Percentiles rank a stretch among this genome's conserved stretches.
These are phyloP conservation scores for Meloidogyne hapla DNA, from an alignment of 1,140 invertebrate species.

Conservation along the genomic window DNA sequence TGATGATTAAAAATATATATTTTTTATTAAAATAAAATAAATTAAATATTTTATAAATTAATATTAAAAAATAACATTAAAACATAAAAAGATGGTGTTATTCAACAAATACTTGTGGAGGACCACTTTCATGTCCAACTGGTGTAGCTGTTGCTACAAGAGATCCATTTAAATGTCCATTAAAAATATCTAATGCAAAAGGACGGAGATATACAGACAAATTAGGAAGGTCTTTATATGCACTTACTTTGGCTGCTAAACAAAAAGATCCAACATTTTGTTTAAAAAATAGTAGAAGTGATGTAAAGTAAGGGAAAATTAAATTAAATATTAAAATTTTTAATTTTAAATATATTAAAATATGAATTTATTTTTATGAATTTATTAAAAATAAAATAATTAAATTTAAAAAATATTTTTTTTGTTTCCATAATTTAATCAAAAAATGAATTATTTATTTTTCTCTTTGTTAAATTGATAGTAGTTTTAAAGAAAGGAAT, in stretches of 20 bases:
- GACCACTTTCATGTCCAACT: conserved; percentile 57
- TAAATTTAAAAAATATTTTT: no score
- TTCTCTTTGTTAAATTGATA: background rate
- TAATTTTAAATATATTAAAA: background rate
- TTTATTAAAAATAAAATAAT: no score
- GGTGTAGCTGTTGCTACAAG: conserved; percentile 56
- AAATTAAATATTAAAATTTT: no score
- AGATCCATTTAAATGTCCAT: conserved; percentile 61
- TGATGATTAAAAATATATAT: no score
- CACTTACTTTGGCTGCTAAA: conserved; percentile 50
- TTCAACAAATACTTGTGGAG: conserved; percentile 55
- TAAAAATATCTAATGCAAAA: conserved; percentile 53
- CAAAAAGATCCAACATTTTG: conserved; percentile 52
- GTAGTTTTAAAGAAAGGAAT: background rate
- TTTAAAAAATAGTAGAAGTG: conserved; percentile 53
- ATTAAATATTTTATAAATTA: background rate
- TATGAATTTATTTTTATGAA: background rate
- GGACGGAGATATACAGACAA: conserved; percentile 63
- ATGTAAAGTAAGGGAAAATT: conserved; percentile 56
- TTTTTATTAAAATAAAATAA: no score
- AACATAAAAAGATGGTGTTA: conserved; percentile 63
- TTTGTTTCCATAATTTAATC: no score
- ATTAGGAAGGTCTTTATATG: conserved; percentile 58
- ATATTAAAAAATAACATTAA: no score
- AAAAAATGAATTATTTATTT: no score